phyloP scores from a whole-genome alignment of 1,140 invertebrate genomes.

The Eubasilissa regina region DNA sequence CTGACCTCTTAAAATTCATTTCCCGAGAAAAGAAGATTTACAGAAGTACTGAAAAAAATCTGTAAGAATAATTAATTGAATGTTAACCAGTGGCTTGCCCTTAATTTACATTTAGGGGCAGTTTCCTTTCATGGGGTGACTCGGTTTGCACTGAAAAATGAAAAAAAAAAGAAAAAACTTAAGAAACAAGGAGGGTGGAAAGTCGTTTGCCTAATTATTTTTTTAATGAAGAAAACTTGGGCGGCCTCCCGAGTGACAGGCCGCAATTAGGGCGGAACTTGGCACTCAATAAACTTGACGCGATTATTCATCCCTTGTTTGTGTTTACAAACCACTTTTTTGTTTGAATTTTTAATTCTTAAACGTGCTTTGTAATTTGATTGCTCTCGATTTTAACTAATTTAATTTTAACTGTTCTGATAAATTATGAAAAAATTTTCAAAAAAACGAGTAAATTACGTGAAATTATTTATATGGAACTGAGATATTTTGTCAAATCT shows the following conservation, averaged over 20 bases:
- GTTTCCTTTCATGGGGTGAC: constrained; percentile 34
- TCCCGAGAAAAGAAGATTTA: constrained; percentile 25
- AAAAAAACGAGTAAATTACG: too few species aligned
- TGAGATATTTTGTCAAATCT: too few species aligned
- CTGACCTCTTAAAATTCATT: constrained; percentile 40
- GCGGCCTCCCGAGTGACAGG: constrained; percentile 4
- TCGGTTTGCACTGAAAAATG: constrained; percentile 28
- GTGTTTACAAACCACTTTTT: constrained; percentile 8
- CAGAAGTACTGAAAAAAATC: constrained; percentile 18
- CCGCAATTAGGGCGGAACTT: constrained; percentile 52
- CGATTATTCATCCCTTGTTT: constrained; percentile 38
- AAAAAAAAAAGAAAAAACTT: constrained; percentile 39
- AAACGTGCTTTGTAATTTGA: not conserved
- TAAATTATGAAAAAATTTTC: too few species aligned
- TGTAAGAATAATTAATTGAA: constrained; percentile 56
- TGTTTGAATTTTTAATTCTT: constrained; percentile 16
- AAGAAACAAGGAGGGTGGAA: constrained; percentile 42
- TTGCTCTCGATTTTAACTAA: not conserved
- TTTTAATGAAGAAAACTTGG: constrained; percentile 58
- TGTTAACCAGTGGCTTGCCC: constrained; percentile 50
- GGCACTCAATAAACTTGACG: constrained; percentile 53
- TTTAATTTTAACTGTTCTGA: too few species aligned
- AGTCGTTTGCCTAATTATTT: constrained; percentile 59
- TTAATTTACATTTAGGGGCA: constrained; percentile 57
- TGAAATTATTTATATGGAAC: too few species aligned